Base-by-base conservation (phyloP, 2,797 vertebrate species). In the Gambusia yucatana region DNA sequence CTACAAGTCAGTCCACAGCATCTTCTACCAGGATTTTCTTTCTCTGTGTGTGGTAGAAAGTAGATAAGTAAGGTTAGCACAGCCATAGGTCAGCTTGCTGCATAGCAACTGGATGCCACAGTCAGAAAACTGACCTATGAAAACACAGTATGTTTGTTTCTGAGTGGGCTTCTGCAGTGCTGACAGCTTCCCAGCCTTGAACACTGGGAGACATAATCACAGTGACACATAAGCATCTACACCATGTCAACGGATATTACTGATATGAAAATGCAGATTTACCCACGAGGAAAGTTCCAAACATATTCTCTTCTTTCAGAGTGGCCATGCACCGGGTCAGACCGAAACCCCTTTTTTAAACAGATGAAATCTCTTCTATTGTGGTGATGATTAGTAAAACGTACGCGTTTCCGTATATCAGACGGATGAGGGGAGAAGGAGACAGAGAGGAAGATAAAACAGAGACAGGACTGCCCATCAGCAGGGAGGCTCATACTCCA, bases 91-190 rank as follows among this genome's bases (percentile, higher is more conserved):
- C 91, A 89, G 87, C 80, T 81, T 75, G 83, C 93, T 92, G 93
- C 93, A 94, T 93, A 93, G 93, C 92, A 94, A 94, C 93, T 82
- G 88, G 81, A 74, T 83, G 87, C 82, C 77, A 86, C 76, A 88
- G 89, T 91, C 88, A 85, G 89, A 86, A 87, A 87, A 85, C 81
- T 86, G 88, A 90, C 92, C 92, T 93, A 94, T 89, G 90, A 90
- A 93, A 93, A 87, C 85, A 88, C 85, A 88, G 83, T 74, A 50
- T 84, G 80, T 79, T 88, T 71, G 55, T 87, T 78, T 90, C 77
- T 30, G 72, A 77, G 86, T 71, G 77, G 59, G 83, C 86, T 77
- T 85, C 87, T 76, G 83, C 36, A 86, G 82, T 76, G 41, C 84
- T 89, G 89, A 88, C 84, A 83, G 84, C 78, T 79, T 85, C 76